These are phyloP conservation scores for Acanthosoma haemorrhoidale DNA, from an alignment of 2,888 invertebrate species.

Conservation along the genomic window DNA sequence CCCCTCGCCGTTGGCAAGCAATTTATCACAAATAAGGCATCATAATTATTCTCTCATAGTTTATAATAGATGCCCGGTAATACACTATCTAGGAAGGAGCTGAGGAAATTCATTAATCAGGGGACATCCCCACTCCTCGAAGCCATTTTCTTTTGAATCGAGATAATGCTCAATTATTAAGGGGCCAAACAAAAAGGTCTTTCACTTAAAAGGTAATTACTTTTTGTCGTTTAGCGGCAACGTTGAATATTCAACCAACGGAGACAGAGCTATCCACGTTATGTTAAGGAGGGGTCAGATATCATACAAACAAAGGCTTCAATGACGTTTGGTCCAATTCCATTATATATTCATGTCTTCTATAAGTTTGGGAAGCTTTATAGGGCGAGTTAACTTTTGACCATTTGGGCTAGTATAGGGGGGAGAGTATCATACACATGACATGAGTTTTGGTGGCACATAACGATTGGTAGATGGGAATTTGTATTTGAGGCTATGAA, in stretches of 20 bases:
- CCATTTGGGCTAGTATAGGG: no score
- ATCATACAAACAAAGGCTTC: no score
- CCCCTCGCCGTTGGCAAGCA: background rate
- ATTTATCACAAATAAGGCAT: conserved; percentile 12
- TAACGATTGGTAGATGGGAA: no score
- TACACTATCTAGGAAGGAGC: background rate
- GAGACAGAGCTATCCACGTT: background rate
- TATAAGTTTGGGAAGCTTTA: no score
- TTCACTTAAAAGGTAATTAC: conserved; percentile 23
- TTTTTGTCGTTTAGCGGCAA: conserved; percentile 12
- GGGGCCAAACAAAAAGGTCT: conserved; percentile 13
- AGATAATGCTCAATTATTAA: conserved; percentile 17
- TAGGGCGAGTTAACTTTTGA: no score
- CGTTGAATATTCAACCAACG: conserved; percentile 6
- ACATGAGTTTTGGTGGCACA: no score
- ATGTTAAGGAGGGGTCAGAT: background rate
- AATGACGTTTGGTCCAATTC: no score
- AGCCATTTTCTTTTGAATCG: conserved; percentile 22
- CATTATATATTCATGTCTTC: no score
- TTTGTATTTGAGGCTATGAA: no score
- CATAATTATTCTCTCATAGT: conserved; percentile 22
- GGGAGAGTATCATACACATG: no score
- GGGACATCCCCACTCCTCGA: background rate
- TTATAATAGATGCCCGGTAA: conserved; percentile 13
- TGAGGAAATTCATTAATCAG: conserved; percentile 9